Percentiles rank a stretch among this genome's conserved stretches.
These are phyloP conservation scores for Nesidiocoris tenuis DNA, from an alignment of 2,888 invertebrate species.

Conservation along the genomic window DNA sequence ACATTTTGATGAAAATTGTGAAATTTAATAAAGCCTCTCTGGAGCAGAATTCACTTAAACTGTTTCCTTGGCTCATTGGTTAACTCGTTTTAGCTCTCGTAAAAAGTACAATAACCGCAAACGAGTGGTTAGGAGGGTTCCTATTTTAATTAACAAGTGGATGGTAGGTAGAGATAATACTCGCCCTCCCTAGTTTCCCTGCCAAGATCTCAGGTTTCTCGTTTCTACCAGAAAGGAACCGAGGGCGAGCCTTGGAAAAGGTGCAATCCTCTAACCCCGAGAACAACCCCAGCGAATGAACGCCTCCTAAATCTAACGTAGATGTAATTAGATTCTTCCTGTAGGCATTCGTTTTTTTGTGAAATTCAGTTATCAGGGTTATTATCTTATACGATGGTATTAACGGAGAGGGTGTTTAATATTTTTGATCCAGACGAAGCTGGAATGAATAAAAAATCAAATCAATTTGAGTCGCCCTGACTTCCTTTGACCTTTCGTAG, in stretches of 20 bases:
- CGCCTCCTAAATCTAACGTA: background rate
- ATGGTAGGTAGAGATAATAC: conserved; percentile 24
- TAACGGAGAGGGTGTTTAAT: background rate
- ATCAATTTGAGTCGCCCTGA: background rate
- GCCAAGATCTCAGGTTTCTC: background rate
- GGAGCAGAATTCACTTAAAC: background rate
- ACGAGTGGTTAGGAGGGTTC: conserved; percentile 16
- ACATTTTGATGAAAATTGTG: background rate
- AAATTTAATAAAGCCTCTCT: background rate
- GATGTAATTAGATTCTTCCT: conserved; percentile 25
- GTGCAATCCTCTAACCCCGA: background rate
- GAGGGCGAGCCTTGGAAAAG: background rate
- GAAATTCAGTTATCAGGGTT: background rate
- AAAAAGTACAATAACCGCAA: conserved; percentile 28
- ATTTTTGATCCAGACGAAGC: background rate
- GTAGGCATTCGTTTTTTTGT: conserved; percentile 11
- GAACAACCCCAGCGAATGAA: background rate
- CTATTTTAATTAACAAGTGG: conserved; percentile 27
- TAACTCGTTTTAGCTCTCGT: conserved; percentile 20
- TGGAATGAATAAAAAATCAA: background rate
- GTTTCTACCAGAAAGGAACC: background rate
- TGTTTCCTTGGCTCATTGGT: conserved; percentile 13
- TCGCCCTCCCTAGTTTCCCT: conserved; percentile 17
- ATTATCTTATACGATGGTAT: background rate
- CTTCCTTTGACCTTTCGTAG: too few relatives aligned